Conservation (phyloP, 2,797 vertebrate species). For the Chrysocyon brachyurus region DNA sequence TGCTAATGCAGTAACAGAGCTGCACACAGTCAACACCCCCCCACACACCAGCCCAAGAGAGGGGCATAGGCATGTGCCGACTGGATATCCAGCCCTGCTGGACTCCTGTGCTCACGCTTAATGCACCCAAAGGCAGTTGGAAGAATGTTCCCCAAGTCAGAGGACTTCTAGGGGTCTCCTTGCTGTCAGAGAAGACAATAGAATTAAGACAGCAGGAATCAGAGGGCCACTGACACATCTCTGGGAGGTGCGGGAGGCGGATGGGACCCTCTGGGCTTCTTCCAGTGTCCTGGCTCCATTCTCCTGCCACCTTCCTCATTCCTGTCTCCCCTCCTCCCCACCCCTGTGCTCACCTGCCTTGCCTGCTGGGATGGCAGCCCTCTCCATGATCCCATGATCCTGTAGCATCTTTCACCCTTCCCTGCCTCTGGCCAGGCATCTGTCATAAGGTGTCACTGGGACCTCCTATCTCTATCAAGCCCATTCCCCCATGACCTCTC, state of each 20-base stretch:
- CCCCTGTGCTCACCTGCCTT: background rate
- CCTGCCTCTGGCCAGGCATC: background rate
- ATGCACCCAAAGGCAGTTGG: background rate
- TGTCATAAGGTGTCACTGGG: background rate
- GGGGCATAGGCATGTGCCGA: fast-evolving
- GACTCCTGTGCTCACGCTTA: background rate
- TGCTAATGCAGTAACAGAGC: background rate
- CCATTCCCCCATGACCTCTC: background rate
- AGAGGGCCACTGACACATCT: background rate
- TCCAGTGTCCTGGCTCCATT: background rate
- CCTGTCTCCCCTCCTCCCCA: background rate
- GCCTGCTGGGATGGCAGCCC: background rate
- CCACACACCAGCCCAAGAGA: background rate
- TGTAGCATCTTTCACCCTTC: background rate
- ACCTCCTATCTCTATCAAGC: background rate
- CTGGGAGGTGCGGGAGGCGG: background rate
- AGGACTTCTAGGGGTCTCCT: background rate
- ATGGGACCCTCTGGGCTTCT: background rate
- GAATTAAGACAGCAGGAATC: background rate
- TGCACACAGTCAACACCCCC: background rate
- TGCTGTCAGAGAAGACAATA: fast-evolving
- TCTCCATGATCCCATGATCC: background rate
- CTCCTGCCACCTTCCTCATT: background rate
- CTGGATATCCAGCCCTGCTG: fast-evolving
- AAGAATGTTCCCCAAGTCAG: fast-evolving